These are phyloP conservation scores for Caenorhabditis brenneri DNA, from an alignment of 1,140 invertebrate species.

Conservation along the genomic window DNA sequence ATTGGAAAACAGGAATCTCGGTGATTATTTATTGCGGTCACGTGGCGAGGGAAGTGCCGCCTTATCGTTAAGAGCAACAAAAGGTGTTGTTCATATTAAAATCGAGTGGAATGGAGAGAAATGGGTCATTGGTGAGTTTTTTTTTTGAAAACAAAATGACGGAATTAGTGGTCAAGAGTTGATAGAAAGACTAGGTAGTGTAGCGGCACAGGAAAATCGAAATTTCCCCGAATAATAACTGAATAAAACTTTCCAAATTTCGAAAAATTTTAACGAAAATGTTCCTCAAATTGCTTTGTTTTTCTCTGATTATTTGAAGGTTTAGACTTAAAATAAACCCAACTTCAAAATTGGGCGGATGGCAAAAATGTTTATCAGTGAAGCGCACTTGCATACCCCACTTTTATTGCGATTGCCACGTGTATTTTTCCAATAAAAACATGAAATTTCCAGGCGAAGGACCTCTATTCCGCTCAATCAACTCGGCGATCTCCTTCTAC, in stretches of 20 bases:
- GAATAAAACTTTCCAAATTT: no score
- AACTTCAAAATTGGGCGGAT: no score
- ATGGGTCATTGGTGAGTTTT: slow-evolving; percentile 40
- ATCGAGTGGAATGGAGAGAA: slow-evolving; percentile 45
- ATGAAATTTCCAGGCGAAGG: slow-evolving; percentile 45
- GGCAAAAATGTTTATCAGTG: no score
- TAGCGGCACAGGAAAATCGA: no score
- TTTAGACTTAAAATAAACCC: not conserved
- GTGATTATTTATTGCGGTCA: slow-evolving; percentile 34
- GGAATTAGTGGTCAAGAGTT: no score
- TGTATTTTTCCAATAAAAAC: no score
- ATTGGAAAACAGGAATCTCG: slow-evolving; percentile 2
- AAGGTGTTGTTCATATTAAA: slow-evolving; percentile 49
- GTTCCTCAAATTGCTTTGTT: not conserved
- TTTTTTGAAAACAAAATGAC: not conserved
- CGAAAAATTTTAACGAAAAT: no score
- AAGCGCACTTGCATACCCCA: no score
- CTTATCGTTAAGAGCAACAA: slow-evolving; percentile 29
- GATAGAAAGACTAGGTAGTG: not conserved
- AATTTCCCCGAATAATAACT: no score
- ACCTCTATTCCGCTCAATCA: slow-evolving; percentile 81
- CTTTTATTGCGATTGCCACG: no score
- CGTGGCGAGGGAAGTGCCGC: slow-evolving; percentile 41
- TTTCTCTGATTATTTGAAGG: no score
- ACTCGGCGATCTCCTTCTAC: slow-evolving; percentile 90